A percentile compares a stretch with the other conserved stretches of the same genome.
Conservation (phyloP, 2,888 invertebrate species). For the Habroteleia sp. region DNA sequence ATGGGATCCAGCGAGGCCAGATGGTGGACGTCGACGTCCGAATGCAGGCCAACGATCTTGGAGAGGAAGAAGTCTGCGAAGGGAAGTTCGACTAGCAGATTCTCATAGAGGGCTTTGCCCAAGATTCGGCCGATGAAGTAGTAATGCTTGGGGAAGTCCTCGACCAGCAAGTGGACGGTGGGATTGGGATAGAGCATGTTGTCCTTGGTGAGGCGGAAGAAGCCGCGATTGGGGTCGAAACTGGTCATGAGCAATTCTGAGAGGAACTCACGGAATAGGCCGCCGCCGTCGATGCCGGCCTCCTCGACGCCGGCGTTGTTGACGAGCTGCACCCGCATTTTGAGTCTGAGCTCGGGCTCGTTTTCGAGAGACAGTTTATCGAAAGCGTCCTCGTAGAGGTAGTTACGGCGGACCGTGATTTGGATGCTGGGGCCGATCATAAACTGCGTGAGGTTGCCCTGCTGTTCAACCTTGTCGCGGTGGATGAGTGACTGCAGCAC, state of each 20-base stretch:
- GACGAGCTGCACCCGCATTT: conserved; percentile 93
- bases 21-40: conserved; percentile 93
- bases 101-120: conserved; percentile 98
- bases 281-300: conserved; percentile 98
- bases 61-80: conserved; percentile 98
- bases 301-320: conserved; percentile 96
- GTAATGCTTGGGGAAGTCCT: conserved; percentile 94
- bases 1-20: conserved; percentile 96
- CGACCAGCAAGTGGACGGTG: conserved; percentile 91
- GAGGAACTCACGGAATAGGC: conserved; percentile 96
- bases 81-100: conserved; percentile 95
- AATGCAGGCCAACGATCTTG: conserved; percentile 89
- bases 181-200: conserved; percentile 98
- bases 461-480: conserved; percentile 86
- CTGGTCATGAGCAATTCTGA: conserved; percentile 96
- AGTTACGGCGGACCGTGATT: conserved; percentile 91
- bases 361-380: conserved; percentile 95
- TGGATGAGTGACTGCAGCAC: conserved; percentile 88
- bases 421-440: conserved; percentile 89
- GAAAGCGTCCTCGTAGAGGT: conserved; percentile 99
- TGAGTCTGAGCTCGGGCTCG: conserved; percentile 92
- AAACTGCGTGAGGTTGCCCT: conserved; percentile 88
- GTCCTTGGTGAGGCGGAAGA: conserved; percentile 94
- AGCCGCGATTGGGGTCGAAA: conserved; percentile 97
- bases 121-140: conserved; percentile 91